These are phyloP conservation scores for Anas platyrhynchos DNA, from an alignment of 2,113 vertebrate species.

Conservation along the genomic window DNA sequence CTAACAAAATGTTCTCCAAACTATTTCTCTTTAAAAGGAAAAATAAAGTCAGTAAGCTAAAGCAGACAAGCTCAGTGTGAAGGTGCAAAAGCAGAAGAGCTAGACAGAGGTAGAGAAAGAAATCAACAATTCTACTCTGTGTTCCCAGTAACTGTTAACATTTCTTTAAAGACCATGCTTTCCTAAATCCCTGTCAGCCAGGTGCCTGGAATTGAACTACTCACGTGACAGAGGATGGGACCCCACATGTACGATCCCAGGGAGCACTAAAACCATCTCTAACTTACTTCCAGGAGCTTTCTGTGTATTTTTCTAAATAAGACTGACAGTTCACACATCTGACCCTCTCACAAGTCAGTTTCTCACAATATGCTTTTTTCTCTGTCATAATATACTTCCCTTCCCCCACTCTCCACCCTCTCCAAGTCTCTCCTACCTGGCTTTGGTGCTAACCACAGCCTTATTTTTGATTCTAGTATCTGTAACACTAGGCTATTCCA, in stretches of 20 bases:
- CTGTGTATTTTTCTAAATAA: not conserved
- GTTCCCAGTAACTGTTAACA: not conserved
- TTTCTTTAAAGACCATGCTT: not conserved
- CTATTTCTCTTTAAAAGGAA: not conserved
- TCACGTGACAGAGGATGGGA: not conserved
- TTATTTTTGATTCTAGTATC: not conserved
- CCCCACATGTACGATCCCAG: not conserved
- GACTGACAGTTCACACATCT: not conserved
- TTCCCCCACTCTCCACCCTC: too few species aligned
- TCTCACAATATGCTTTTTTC: not conserved
- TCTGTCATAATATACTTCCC: too few species aligned
- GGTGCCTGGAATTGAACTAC: not conserved
- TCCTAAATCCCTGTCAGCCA: not conserved
- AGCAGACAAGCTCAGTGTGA: not conserved
- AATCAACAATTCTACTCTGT: not conserved
- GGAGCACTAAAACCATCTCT: not conserved
- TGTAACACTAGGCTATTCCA: not conserved
- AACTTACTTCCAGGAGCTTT: not conserved
- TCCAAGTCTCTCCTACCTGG: not conserved
- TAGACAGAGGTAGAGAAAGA: not conserved
- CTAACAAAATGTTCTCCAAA: not conserved
- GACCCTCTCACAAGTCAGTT: not conserved
- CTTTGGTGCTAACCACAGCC: not conserved
- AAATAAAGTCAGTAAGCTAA: not conserved
- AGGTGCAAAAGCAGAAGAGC: not conserved